Conservation (phyloP, 2,888 invertebrate species). For the Stenurella melanura region DNA sequence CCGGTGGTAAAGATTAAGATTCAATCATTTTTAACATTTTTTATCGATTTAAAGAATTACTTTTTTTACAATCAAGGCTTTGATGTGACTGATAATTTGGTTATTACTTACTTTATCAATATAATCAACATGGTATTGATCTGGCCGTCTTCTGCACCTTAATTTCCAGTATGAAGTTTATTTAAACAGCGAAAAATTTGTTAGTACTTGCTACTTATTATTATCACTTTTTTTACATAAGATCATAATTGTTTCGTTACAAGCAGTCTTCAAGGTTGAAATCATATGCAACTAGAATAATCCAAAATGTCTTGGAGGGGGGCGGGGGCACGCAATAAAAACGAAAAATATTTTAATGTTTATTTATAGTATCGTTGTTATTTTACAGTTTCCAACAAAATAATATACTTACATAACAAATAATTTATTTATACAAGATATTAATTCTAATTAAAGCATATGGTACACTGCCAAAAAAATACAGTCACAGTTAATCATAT, state of each 20-base stretch:
- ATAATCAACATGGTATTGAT: no score
- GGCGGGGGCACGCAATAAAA: background rate
- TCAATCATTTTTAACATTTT: no score
- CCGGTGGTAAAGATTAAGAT: no score
- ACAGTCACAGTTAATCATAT: slow-evolving; percentile 40
- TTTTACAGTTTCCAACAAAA: slow-evolving; percentile 61
- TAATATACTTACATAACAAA: slow-evolving; percentile 57
- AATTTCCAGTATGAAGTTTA: background rate
- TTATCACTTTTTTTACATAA: no score
- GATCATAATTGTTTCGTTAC: no score
- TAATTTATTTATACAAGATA: slow-evolving; percentile 56
- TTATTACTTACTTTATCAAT: no score
- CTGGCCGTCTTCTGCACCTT: no score
- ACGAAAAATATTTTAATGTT: slow-evolving; percentile 31
- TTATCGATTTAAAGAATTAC: no score
- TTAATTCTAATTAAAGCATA: slow-evolving; percentile 55
- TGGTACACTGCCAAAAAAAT: slow-evolving; percentile 52
- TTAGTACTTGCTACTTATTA: background rate
- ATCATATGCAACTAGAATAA: background rate
- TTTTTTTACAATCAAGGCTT: no score
- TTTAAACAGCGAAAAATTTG: background rate
- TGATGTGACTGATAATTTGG: no score
- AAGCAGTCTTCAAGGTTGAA: no score
- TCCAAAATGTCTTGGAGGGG: background rate
- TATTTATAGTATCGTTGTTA: slow-evolving; percentile 55